Conservation (phyloP, 92 coral and sea anemone genomes). For the Heliopora coerulea region DNA sequence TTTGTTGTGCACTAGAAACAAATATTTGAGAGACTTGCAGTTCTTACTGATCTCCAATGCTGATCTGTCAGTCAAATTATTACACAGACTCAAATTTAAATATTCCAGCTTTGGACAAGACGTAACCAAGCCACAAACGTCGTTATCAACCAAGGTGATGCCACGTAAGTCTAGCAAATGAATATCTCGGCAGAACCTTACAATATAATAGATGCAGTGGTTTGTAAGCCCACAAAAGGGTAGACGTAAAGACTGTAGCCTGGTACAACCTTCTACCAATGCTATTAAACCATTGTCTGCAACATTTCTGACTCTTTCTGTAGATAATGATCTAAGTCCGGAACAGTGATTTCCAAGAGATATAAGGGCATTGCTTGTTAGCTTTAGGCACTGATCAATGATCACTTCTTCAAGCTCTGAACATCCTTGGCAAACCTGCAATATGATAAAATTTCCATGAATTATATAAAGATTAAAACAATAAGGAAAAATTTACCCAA, state of each 20-base stretch:
- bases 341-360: conserved; percentile 69
- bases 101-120: conserved; percentile 57
- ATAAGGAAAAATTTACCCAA: too few species aligned
- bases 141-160: conserved; percentile 56
- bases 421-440: conserved; percentile 82
- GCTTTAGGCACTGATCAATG: conserved; percentile 76
- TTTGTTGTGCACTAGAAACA: conserved; percentile 81
- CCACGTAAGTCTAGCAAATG: conserved; percentile 76
- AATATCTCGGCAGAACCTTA: conserved; percentile 52
- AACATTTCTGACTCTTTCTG: conserved; percentile 59
- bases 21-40: conserved; percentile 62
- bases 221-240: conserved; percentile 81
- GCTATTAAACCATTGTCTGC: conserved; percentile 69
- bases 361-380: conserved; percentile 63
- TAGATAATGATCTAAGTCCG: conserved; percentile 57
- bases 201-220: conserved; percentile 54
- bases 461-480: too few species aligned
- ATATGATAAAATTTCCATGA: too few species aligned
- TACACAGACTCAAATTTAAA: conserved; percentile 84
- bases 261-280: conserved; percentile 69
- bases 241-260: conserved; percentile 63
- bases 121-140: conserved; percentile 58
- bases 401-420: conserved; percentile 65
- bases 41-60: conserved; percentile 55
- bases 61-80: conserved; percentile 75